Evolutionary conservation across 2,888 invertebrate species (phyloP).

Genomic region (Troilus luridus): DNA sequence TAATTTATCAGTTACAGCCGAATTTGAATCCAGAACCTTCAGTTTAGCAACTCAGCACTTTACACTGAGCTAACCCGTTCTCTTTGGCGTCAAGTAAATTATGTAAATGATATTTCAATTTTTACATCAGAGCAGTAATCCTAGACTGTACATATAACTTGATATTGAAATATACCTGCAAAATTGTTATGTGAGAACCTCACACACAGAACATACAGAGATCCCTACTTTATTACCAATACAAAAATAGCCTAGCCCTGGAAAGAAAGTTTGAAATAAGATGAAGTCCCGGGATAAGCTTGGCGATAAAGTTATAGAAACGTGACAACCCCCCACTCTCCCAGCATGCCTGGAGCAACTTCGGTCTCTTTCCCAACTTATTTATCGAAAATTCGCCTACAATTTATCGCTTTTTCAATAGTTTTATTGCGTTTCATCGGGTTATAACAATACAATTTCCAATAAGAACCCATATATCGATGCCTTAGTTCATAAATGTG

Average conservation of each 20-base stretch:
- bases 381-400: not conserved
- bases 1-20: too few species aligned
- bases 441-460: not conserved
- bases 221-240: not conserved
- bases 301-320: constrained; percentile 45
- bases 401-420: constrained; percentile 6
- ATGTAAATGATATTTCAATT: not conserved
- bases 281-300: constrained; percentile 35
- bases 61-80: too few species aligned
- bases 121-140: not conserved
- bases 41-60: too few species aligned
- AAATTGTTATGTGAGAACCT: not conserved
- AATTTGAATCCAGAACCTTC: too few species aligned
- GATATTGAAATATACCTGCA: not conserved
- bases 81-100: too few species aligned
- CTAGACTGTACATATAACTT: not conserved
- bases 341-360: not conserved
- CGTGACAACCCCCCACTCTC: not conserved
- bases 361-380: not conserved
- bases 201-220: not conserved
- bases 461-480: not conserved
- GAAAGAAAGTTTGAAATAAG: constrained; percentile 24
- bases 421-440: not conserved
- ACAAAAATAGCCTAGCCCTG: not conserved
- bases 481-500: not conserved